Conservation (phyloP, 2,888 invertebrate species). For the Leptura quadrifasciata region DNA sequence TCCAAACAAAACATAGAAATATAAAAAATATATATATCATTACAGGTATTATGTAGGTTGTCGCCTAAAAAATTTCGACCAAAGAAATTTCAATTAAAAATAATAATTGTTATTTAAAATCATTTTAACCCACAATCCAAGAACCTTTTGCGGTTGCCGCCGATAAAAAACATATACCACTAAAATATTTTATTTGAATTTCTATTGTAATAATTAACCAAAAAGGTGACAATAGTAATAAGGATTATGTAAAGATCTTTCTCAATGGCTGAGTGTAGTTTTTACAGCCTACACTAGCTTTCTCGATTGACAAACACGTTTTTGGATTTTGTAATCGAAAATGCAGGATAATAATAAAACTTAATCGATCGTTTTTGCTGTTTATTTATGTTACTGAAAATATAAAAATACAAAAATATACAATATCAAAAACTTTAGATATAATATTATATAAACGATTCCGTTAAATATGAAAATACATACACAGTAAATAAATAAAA, state of each 20-base stretch:
- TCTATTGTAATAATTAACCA: slow-evolving; percentile 33
- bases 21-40: background rate
- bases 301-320: slow-evolving; percentile 27
- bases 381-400: slow-evolving; percentile 23
- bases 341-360: background rate
- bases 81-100: slow-evolving; percentile 3
- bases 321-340: slow-evolving; percentile 17
- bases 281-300: slow-evolving; percentile 14
- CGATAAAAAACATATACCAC: slow-evolving; percentile 17
- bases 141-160: slow-evolving; percentile 26
- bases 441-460: slow-evolving; percentile 8
- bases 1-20: background rate
- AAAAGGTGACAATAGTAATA: slow-evolving; percentile 36
- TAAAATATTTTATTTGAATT: slow-evolving; percentile 30
- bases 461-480: slow-evolving; percentile 3
- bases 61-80: background rate
- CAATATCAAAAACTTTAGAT: background rate
- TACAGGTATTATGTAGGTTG: background rate
- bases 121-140: slow-evolving; percentile 23
- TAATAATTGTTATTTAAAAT: slow-evolving; percentile 13
- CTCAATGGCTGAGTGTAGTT: slow-evolving; percentile 20
- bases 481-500: background rate
- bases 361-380: slow-evolving; percentile 11
- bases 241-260: slow-evolving; percentile 33
- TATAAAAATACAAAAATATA: slow-evolving; percentile 22